Evolutionary conservation across 1,140 invertebrate genomes (phyloP), one percentile per base, ranked within the genome.

Genomic region (Zaprionus inermis): DNA sequence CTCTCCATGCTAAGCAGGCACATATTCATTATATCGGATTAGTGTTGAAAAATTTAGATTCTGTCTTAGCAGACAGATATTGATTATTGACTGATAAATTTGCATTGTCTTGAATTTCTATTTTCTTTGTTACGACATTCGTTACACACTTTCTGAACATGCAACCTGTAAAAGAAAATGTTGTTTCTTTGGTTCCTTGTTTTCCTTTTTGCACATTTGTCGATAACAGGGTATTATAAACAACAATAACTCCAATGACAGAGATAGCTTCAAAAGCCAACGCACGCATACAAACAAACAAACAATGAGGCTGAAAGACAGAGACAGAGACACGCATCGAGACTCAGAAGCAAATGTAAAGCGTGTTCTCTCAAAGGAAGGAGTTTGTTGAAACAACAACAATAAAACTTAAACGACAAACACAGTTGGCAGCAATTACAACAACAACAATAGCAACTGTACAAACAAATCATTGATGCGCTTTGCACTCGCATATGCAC

Each of bases 381-480:
- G 51, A 55, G 60, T 64, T 64, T 46, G 63, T 56, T 44, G 16
- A 38, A 65, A 46, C 61, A 64, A 54, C 30, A 32, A 34, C 59
- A 52, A 36, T 49, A 52, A 41, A 30, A 41, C 36, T 56, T 46
- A 56, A 65, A 56, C 38, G 63, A 55, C 52, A 65, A 56, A 65
- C 61, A 55, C 52, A 65, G 58, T 56, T 61, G 69, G 49, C 49
- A 66, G 57, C 36, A 58, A 41, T 34, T 56, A 57, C 32, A 58
- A 46, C 24, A 55, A 44, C 30, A 56, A 52, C 30, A 52, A 58
- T 63, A 66, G 57, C 30, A 44, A 52, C 38, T 55, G 52, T 30
- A 49, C 54, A 81, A 81, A 81, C 78, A 81, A 77, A 81, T 81
- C 79, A 69, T 76, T 76, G 72, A 60, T 68, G 61, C 71, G 56